These are phyloP conservation scores for Gymnopithys bicolor DNA, from an alignment of 2,797 vertebrate species.

Conservation along the genomic window DNA sequence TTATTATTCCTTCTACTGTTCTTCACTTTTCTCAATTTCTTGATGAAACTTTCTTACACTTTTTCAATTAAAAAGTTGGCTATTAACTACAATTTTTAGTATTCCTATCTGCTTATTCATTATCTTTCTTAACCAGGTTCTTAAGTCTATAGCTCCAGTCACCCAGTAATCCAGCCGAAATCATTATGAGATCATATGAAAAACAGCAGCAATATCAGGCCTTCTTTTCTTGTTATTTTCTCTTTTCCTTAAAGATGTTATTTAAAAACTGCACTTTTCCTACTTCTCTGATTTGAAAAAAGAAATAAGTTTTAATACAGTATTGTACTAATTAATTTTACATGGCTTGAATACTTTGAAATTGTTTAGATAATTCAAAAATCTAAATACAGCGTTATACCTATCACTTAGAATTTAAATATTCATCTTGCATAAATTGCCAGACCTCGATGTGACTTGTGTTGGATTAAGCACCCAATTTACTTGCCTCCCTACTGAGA, in stretches of 20 bases:
- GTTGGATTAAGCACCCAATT: slow-evolving; percentile 18
- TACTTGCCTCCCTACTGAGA: background rate
- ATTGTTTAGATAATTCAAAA: background rate
- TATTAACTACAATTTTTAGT: background rate
- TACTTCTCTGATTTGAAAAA: background rate
- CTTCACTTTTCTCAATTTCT: background rate
- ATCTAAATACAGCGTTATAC: background rate
- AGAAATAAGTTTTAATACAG: background rate
- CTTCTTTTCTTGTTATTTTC: background rate
- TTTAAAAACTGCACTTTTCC: background rate
- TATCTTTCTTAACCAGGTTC: background rate
- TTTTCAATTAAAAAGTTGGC: background rate
- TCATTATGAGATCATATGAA: background rate
- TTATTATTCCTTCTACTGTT: background rate
- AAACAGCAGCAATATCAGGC: background rate
- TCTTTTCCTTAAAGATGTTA: background rate
- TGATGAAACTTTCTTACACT: background rate
- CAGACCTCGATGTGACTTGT: background rate
- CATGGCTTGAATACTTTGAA: background rate
- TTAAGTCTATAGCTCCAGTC: background rate
- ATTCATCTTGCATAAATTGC: background rate
- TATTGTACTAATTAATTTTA: background rate
- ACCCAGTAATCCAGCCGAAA: background rate
- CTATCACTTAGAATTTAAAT: background rate
- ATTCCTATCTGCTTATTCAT: background rate